A percentile compares a stretch with the other conserved stretches of the same genome.
Evolutionary conservation across 2,888 invertebrate genomes (phyloP).

Genomic region (Anodontia alba): DNA sequence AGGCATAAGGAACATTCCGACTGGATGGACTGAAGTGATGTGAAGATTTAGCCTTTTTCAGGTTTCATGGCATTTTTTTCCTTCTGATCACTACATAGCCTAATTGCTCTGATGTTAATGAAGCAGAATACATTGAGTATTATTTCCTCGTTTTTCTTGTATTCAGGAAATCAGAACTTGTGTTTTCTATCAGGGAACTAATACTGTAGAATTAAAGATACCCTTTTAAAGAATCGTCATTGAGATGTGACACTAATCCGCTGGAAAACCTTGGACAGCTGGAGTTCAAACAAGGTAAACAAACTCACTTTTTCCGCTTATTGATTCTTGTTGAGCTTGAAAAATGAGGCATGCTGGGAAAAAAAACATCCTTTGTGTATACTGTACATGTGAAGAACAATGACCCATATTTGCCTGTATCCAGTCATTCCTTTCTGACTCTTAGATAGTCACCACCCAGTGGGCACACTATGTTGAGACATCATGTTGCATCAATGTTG

Average conservation of each 20-base stretch:
- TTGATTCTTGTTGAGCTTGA: background rate
- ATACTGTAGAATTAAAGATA: background rate
- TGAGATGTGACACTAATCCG: slow-evolving; percentile 7
- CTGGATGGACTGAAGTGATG: too few species aligned
- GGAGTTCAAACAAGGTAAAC: background rate
- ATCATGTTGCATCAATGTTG: too few species aligned
- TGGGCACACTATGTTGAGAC: too few species aligned
- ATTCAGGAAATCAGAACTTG: background rate
- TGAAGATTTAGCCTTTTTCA: too few species aligned
- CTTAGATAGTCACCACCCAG: too few species aligned
- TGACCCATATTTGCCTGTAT: too few species aligned
- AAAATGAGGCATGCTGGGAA: background rate
- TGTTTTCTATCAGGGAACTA: background rate
- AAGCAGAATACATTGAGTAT: background rate
- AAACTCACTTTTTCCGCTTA: background rate
- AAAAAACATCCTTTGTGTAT: background rate
- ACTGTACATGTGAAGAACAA: too few species aligned
- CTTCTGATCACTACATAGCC: too few species aligned
- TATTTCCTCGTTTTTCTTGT: background rate
- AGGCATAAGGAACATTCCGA: too few species aligned
- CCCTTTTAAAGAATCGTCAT: background rate
- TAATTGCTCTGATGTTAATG: background rate
- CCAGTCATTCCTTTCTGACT: too few species aligned
- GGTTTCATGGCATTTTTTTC: too few species aligned
- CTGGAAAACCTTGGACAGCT: background rate